Evolutionary conservation across 1,140 invertebrate genomes (phyloP), one percentile per base, ranked within the genome.

Genomic region (Drosophila biarmipes): DNA sequence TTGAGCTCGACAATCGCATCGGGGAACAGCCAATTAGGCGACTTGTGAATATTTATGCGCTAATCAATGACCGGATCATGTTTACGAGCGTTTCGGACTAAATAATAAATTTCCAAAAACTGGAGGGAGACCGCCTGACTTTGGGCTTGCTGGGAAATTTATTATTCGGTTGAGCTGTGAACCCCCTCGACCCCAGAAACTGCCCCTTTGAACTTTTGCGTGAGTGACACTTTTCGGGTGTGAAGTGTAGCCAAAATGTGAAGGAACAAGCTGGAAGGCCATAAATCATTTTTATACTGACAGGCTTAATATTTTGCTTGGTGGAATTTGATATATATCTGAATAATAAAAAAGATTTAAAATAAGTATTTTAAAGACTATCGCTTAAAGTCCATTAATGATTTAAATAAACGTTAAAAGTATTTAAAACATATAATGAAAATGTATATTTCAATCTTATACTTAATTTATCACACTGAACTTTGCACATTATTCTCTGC

Each of bases 41-140:
- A 46, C 61, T 53, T 73, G 73, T 81, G 78, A 77, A 80, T 81
- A 80, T 82, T 82, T 84, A 79, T 79, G 73, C 79, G 79, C 63
- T 78, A 78, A 81, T 82, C 80, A 82, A 84, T 82, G 69, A 53
- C 58, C 52, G 46, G 19, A 34, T 54, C 34, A 24, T 80, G 51
- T 80, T 80, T 80, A 80, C 61, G 57, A 42, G 53, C 43, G 10
- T 43, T 69, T 69, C 51, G 42, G 62, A 40, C 11, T 45, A 38
- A 59, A 69, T 56, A 71, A 71, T 52, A 49, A 43, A 69, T 34
- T 69, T 48, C 42, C 34, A 48, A 56, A 71, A 71, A 37, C 38
- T 42, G 66, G 51, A 19, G 66, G 11, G 37, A 31, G 24, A 29
- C 24, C 17, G 34, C 45, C 51, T 27, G 43, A 59, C 61, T 48